Conservation (phyloP, 2,797 vertebrate genomes). For the Xyrichtys novacula region DNA sequence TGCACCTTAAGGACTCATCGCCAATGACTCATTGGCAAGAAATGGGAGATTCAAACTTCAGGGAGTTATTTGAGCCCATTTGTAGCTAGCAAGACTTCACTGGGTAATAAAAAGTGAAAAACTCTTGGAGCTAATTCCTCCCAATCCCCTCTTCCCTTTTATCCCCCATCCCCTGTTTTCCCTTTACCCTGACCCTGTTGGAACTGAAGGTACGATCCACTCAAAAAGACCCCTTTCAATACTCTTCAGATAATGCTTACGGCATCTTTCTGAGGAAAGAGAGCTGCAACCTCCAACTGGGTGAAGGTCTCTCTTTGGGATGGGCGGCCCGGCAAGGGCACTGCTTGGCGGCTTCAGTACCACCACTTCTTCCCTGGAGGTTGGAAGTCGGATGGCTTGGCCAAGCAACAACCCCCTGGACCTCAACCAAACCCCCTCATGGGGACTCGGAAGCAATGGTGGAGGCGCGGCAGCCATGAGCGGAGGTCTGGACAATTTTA, state of each 20-base stretch:
- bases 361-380: conserved; percentile 84
- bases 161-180: conserved; percentile 2
- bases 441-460: conserved; percentile 34
- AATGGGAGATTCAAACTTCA: conserved; percentile 37
- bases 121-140: conserved; percentile 16
- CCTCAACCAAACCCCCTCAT: conserved; percentile 84
- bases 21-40: conserved; percentile 44
- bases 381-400: conserved; percentile 84
- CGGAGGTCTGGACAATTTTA: conserved; percentile 62
- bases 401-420: conserved; percentile 84
- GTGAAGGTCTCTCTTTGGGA: conserved; percentile 47
- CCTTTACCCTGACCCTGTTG: not conserved
- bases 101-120: conserved; percentile 7
- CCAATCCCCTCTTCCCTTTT: not conserved
- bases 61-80: conserved; percentile 26
- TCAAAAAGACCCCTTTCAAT: conserved; percentile 1
- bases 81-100: conserved; percentile 46
- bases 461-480: conserved; percentile 49
- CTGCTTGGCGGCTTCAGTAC: conserved; percentile 82
- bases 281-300: conserved; percentile 3
- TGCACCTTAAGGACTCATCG: conserved; percentile 12
- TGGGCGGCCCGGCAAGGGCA: conserved; percentile 81
- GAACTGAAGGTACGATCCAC: not conserved
- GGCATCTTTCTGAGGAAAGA: conserved; percentile 10
- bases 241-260: conserved; percentile 33